Evolutionary conservation across 2,888 invertebrate genomes (phyloP), one percentile per base, ranked within the genome.

Genomic region (Ceriagrion tenellum): DNA sequence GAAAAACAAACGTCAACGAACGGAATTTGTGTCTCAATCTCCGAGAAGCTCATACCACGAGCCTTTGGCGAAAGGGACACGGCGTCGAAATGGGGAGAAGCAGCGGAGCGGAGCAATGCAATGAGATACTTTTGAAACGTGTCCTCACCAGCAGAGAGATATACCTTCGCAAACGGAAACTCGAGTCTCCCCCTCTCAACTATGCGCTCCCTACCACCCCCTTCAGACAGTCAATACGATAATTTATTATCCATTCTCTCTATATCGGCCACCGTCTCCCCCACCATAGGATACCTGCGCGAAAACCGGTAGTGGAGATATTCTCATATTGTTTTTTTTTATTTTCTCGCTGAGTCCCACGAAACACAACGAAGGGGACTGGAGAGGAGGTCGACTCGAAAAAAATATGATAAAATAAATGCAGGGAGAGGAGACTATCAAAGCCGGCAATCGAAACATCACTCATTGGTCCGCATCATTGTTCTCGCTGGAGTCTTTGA

Each of bases 381-480:
- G 12, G 35, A 81, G 30, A 81, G 35, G 81, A 81, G 81, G 30
- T 35, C 30, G 81, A 16, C 81, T 35, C 16, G 8, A 81, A 35
- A 81, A 69, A 69, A 69, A 23, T 26, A 26, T 69, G 26, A 69
- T 18, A 69, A 69, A 6, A 90, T 35, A 63, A 40, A 63, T 40
- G 63, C 2, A 89, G 63, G 23, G 91, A 16, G 40, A 4, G 93
- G 69, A 47, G 93, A 40, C 93, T 74, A 93, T 93, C 93, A 93
- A 93, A 74, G 93, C 63, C 55, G 23, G 63, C 74, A 47, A 93
- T 93, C 93, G 93, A 93, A 63, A 55, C 93, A 93, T 93, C 93
- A 93, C 26, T 93, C 93, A 93, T 93, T 93, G 93, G 93, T 93
- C 93, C 93, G 56, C 93, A 93, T 93, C 93, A 93, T 93, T 93